Percentiles rank a stretch among this genome's conserved stretches.
Evolutionary conservation across 53 echinoderm and acorn worm species (phyloP).

Genomic region (Hippasteria phrygiana): DNA sequence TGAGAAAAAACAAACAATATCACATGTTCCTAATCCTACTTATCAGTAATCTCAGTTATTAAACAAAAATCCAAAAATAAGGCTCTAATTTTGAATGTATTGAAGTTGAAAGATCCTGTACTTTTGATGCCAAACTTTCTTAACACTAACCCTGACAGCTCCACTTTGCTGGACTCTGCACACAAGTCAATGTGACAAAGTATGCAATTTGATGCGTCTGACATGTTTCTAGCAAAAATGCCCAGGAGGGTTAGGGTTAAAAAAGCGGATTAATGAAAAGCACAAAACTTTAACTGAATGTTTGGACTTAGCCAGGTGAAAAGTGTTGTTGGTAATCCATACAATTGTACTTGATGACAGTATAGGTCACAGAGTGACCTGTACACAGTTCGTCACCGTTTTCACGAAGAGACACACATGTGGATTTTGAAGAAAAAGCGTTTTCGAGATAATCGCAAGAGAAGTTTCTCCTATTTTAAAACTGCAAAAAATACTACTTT

Average conservation of each 20-base stretch:
- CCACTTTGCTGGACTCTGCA: no score
- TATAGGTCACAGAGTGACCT: not conserved
- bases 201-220: not conserved
- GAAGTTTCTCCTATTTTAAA: no score
- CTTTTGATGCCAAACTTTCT: no score
- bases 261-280: no score
- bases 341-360: not conserved
- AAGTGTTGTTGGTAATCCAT: not conserved
- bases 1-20: slow-evolving; percentile 3
- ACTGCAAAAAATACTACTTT: no score
- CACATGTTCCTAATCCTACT: not conserved
- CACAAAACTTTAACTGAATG: not conserved
- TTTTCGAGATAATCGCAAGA: no score
- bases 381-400: not conserved
- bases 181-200: no score
- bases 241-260: no score
- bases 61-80: not conserved
- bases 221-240: not conserved
- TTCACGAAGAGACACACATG: no score
- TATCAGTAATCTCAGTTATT: not conserved
- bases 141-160: no score
- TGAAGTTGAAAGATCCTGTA: not conserved
- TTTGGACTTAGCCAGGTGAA: slow-evolving; percentile 18
- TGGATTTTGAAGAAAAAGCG: no score
- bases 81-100: not conserved